These are phyloP conservation scores for Hirtodrosophila trivittata DNA, from an alignment of 2,888 invertebrate genomes.

Conservation along the genomic window DNA sequence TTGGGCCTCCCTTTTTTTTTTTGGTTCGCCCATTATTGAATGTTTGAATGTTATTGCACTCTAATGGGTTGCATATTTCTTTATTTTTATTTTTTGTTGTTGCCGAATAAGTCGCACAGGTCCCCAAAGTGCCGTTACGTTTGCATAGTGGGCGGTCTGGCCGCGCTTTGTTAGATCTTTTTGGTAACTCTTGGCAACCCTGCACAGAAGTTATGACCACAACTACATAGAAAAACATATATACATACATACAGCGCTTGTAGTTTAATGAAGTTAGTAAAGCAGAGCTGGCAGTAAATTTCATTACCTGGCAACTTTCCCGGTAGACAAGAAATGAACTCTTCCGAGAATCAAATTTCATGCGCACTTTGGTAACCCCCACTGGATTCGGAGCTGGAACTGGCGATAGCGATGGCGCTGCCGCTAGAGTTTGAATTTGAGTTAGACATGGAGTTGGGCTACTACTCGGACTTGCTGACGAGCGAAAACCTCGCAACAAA, in stretches of 20 bases:
- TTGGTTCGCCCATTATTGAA: conserved; percentile 54
- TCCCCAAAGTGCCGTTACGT: conserved; percentile 52
- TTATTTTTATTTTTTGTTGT: conserved; percentile 1
- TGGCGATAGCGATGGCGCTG: conserved; percentile 3
- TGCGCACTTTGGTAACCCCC: conserved; percentile 62
- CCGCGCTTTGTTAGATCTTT: conserved; percentile 29
- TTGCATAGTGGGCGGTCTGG: conserved; percentile 43
- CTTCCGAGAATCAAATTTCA: conserved; percentile 78
- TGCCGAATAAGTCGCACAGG: conserved; percentile 24
- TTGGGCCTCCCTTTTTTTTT: conserved; percentile 15
- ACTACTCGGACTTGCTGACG: conserved; percentile 38
- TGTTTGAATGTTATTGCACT: conserved; percentile 61
- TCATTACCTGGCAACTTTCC: conserved; percentile 61
- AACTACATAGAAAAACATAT: conserved; percentile 5
- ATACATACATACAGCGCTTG: conserved; percentile 17
- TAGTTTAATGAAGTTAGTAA: conserved; percentile 65
- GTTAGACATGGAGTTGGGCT: conserved; percentile 12
- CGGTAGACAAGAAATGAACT: conserved; percentile 66
- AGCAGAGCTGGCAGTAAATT: conserved; percentile 54
- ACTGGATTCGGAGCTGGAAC: conserved; percentile 17
- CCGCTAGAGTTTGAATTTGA: neutral
- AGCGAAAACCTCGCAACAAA: conserved; percentile 53
- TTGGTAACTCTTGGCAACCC: conserved; percentile 50
- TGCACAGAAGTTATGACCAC: conserved; percentile 11
- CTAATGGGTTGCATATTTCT: conserved; percentile 51